Evolutionary conservation across 2,888 invertebrate species (phyloP), one percentile per base, ranked within the genome.

Genomic region (Yponomeuta evonymella): DNA sequence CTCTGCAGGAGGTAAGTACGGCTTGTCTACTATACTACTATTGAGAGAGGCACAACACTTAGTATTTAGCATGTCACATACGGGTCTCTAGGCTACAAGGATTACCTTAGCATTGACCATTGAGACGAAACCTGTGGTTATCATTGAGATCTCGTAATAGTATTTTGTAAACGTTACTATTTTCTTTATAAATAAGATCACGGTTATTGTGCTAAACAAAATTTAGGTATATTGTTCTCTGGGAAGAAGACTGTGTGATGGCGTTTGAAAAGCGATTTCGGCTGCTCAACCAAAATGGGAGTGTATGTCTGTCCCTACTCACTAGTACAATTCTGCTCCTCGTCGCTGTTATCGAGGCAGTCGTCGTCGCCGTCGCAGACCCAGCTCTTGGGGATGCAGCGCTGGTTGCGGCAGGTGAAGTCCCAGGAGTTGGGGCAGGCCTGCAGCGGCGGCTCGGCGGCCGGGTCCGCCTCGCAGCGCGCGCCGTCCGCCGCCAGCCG

Each of bases 321-420:
- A 96, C 96, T 97, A 71, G 97, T 98, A 83, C 98, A 99, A 79
- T 98, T 98, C 82, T 97, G 97, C 87, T 97, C 96, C 85, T 98
- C 98, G 81, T 98, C 98, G 71, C 98, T 97, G 88, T 98, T 97
- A 82, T 99, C 98, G 77, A 98, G 90, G 79, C 99, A 99, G 83
- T 99, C 98, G 81, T 98, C 97, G 78, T 98, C 98, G 0, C 98
- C 98, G 82, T 98, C 98, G 83, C 98, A 98, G 1, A 98, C 96
- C 98, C 98, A 98, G 10, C 97, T 96, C 83, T 97, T 97, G 0
- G 98, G 97, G 70, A 98, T 97, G 81, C 98, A 98, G 48, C 97
- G 90, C 82, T 98, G 97, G 85, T 98, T 98, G 78, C 95, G 95
- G 83, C 99, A 99, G 0, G 97, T 97, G 83, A 98, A 98, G 89